These are phyloP conservation scores for Copidosoma aretas DNA, from an alignment of 2,888 invertebrate species.

Conservation along the genomic window DNA sequence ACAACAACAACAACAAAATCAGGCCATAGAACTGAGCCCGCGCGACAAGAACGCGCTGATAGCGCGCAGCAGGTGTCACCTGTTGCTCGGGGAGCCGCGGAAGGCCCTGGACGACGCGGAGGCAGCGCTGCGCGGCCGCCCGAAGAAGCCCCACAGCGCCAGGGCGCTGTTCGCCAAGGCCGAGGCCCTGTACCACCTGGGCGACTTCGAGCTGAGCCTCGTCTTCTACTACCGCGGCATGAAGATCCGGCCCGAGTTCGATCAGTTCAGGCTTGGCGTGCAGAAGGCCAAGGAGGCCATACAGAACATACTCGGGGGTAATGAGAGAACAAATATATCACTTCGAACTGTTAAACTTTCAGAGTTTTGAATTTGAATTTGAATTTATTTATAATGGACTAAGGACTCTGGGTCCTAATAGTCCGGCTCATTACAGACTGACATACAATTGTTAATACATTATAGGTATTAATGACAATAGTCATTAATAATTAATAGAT, in stretches of 20 bases:
- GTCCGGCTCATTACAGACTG: no score
- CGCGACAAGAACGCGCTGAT: conserved; percentile 86
- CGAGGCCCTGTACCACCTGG: conserved; percentile 88
- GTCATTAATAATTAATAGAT: no score
- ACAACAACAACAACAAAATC: no score
- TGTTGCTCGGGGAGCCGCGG: conserved; percentile 83
- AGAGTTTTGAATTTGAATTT: no score
- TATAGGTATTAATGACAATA: no score
- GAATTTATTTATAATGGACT: no score
- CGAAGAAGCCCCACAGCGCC: conserved; percentile 74
- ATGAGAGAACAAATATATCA: conserved; percentile 15
- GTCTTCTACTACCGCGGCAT: conserved; percentile 90
- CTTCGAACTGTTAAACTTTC: no score
- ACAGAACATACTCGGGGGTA: conserved; percentile 82
- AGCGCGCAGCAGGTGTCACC: conserved; percentile 86
- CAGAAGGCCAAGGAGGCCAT: conserved; percentile 95
- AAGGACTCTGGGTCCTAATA: no score
- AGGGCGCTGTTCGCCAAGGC: conserved; percentile 87
- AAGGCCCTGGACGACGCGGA: conserved; percentile 86
- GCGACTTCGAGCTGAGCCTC: conserved; percentile 91
- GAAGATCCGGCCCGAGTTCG: conserved; percentile 82
- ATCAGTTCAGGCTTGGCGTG: conserved; percentile 79
- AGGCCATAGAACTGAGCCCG: conserved; percentile 88
- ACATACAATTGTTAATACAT: not conserved
- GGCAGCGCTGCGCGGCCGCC: conserved; percentile 70